Evolutionary conservation across 2,113 vertebrate species (phyloP), one percentile per base, ranked within the genome.

Genomic region (Sterna hirundo): DNA sequence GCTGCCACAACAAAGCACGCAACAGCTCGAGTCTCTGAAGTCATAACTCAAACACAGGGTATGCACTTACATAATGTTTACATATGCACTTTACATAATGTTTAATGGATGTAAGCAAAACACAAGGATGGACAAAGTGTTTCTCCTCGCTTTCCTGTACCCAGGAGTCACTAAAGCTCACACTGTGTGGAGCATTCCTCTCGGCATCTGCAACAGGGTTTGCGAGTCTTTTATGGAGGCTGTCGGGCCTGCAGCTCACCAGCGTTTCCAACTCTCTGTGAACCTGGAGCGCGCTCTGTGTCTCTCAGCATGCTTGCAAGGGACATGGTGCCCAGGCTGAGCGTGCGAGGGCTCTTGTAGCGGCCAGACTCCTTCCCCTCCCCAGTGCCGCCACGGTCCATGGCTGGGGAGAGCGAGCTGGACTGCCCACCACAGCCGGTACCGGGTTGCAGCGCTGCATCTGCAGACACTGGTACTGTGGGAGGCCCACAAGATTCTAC

Each of bases 81-180:
- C 80, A 86, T 29, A 51, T 34, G 46, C 54, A 52, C n/a, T 90
- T 93, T 46, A 71, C 51, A 51, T 90, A 82, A 92, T 68, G 40
- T 95, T 96, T 93, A 47, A 86, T 86, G 61, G 30, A 36, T 49
- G 61, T 84, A 82, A 93, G 93, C 77, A 95, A 52, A 84, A 79
- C 15, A 13, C 54, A 51, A 64, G 27, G 57, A 86, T 75, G 91
- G 61, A 88, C 57, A 64, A 79, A 66, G 44, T 61, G 57, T 92
- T 91, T 87, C 68, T 57, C 79, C 55, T 68, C 57, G 13, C 60
- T 30, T 82, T 34, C 42, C 36, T 60, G 38, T 58, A 25, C 14
- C 29, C 62, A 18, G 42, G 38, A 81, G 30, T 34, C 32, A 9
- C 47, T 34, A 55, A 61, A 2, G 2, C 9, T 54, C 23, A 49